Evolutionary conservation across 2,797 vertebrate species (phyloP), one percentile per base, ranked within the genome.

Genomic region (Typhlichthys eigenmanni): DNA sequence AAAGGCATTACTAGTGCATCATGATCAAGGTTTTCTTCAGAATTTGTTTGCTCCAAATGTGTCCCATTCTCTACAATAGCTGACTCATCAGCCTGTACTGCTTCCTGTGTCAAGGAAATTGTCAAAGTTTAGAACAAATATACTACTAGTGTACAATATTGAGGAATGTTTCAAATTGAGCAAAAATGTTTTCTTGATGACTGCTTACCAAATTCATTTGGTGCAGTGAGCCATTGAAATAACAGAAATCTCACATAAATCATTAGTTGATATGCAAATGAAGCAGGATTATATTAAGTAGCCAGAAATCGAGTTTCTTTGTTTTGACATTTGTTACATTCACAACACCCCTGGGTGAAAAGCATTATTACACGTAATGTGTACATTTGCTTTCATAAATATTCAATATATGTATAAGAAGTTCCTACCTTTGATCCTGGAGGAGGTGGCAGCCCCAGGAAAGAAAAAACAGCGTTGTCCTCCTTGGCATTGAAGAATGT

Each of bases 401-500:
- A 49, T 19, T 11, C 2, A 16, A 34, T 16, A 24, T 6, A 4
- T 47, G 29, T 47, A 47, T 19, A 32, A 7, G 7, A 16, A 53
- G 13, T 5, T 48, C 92, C 66, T 90, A 99, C 98, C 98, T 96
- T 95, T 83, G 93, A 95, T 59, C 95, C 95, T 63, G 94, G 93
- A 82, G 97, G 96, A 80, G 97, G 94, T 52, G 95, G 83, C 82
- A 99, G 91, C 9, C 97, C 96, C 71, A 99, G 88, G 84, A 99
- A 99, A 13, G 95, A 84, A 79, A 91, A 96, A 72, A 99, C 95
- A 24, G 93, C 75, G 83, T 99, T 98, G 83, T 96, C 96, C 90
- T 99, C 98, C 87, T 99, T 99, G 62, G 98, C 97, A 71, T 95
- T 92, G 68, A 99, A 99, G 88, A 99, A 99, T 1, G 95, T 98